Base-by-base conservation (phyloP, 2,113 vertebrate genomes). In the Crypturellus undulatus region DNA sequence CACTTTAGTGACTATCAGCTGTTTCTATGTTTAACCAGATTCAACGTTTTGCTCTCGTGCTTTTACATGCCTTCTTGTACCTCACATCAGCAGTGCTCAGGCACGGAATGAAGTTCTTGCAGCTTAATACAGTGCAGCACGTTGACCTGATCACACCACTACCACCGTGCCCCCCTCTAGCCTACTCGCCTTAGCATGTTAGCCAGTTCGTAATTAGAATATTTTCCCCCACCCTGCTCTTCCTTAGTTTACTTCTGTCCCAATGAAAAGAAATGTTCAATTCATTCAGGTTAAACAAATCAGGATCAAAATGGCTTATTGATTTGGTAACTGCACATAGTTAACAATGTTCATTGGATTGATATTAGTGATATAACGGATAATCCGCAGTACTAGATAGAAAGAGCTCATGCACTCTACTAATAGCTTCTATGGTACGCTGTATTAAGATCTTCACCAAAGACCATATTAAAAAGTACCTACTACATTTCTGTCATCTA, bases 181-280 rank as follows among this genome's bases (percentile, higher is more conserved):
- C 7, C 28, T 0, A 0, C 4, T 68, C 47, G 19, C 83, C 16
- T 58, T 32, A 52, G 21, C 68, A 73, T 1, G 1, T 56, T 19
- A 38, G 13, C 54, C 40, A 34, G 4, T 34, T 52, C 28, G 16
- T 43, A 84, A 82, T 5, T 5, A 17, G 25, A 84, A 75, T 81
- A 70, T 24, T 71, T 79, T 90, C 17, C 10, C 49, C 12, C 2
- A 18, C 34, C 45, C 65, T 36, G 3, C 0, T 63, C 51, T 91
- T 64, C 62, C 28, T 9, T 14, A 40, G 36, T 26, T 78, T 58
- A 84, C 19, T 72, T 14, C 43, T 58, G 16, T 40, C 54, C 32
- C n/a, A 58, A 32, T 75, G 45, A 12, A 87, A 84, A 76, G 9
- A 76, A 11, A 10, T 51, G 22, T 54, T 52, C 34, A 40, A 36